Evolutionary conservation across 2,113 vertebrate genomes (phyloP), one percentile per base, ranked within the genome.

Genomic region (Brachyhypopomus gauderio): DNA sequence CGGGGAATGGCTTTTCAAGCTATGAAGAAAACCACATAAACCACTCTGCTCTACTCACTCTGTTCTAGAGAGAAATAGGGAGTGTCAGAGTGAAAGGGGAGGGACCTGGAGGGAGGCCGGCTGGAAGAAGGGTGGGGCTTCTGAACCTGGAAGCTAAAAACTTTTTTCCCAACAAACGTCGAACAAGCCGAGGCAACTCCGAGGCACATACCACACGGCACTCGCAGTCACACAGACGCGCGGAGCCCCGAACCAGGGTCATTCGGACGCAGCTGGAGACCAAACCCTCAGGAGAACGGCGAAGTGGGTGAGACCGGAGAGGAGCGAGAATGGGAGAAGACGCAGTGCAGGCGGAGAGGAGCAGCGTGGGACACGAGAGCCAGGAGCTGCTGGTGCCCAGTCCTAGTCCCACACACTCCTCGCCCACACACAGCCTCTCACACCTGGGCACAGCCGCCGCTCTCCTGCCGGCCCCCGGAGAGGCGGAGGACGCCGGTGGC

Each of bases 351-450:
- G 87, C 90, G 0, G 89, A 93, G 58, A 89, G 87, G 80, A 88
- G 67, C 84, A 91, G 84, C 83, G 92, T 91, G 84, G 85, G 82
- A 22, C 88, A 92, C 60, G 85, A 92, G 81, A 89, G 72, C 76
- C 95, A 92, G 78, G 95, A 96, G 72, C 88, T 94, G 75, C 85
- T 92, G 82, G 91, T 90, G 9, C 89, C 88, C 77, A 94, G 91
- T 80, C 92, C 92, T 0, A 88, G 91, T 79, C 92, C 92, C 0
- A 88, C 85, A 78, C 90, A 91, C 4, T 90, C 71, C 55, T 82
- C 91, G 5, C 89, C 93, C 84, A 87, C 88, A 45, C 75, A 92
- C 5, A 83, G 90, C 81, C 89, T 85, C 87, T 88, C 69, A 81
- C 88, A 74, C 80, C 83, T 52, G 45, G 41, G 41, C 5, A 41